Evolutionary conservation across 1,140 invertebrate species (phyloP).

Genomic region (Drosophila setifemur): DNA sequence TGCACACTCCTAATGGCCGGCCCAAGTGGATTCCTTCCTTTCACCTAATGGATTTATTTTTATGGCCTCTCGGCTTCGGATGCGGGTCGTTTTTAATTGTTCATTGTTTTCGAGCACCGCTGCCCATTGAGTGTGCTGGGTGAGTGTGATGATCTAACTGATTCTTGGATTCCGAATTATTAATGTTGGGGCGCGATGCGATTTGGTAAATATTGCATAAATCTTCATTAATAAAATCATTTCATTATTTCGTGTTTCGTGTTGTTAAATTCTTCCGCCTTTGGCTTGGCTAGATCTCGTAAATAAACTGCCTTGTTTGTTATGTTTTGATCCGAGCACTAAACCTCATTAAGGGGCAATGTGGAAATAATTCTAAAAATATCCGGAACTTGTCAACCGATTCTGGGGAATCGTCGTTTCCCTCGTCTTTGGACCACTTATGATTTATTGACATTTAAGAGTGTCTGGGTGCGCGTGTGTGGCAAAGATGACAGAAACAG

Average conservation of each 20-base stretch:
- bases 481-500: slow-evolving; percentile 40
- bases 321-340: slow-evolving; percentile 60
- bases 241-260: background rate
- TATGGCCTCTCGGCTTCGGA: slow-evolving; percentile 34
- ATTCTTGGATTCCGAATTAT: slow-evolving; percentile 31
- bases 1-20: slow-evolving; percentile 64
- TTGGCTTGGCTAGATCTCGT: slow-evolving; percentile 11
- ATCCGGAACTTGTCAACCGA: slow-evolving; percentile 36
- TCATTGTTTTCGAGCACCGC: slow-evolving; percentile 56
- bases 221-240: slow-evolving; percentile 51
- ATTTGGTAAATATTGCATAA: slow-evolving; percentile 43
- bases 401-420: background rate
- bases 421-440: slow-evolving; percentile 27
- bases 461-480: slow-evolving; percentile 43
- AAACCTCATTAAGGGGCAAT: slow-evolving; percentile 59
- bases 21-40: slow-evolving; percentile 31
- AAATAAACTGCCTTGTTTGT: slow-evolving; percentile 50
- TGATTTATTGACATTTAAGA: slow-evolving; percentile 77
- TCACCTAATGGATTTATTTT: slow-evolving; percentile 44
- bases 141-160: slow-evolving; percentile 40
- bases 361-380: slow-evolving; percentile 52
- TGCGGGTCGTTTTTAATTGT: slow-evolving; percentile 59
- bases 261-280: slow-evolving; percentile 10
- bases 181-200: slow-evolving; percentile 20
- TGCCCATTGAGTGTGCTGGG: slow-evolving; percentile 12